These are phyloP conservation scores for Hydrolagus affinis DNA, from an alignment of 2,113 vertebrate species.

Conservation along the genomic window DNA sequence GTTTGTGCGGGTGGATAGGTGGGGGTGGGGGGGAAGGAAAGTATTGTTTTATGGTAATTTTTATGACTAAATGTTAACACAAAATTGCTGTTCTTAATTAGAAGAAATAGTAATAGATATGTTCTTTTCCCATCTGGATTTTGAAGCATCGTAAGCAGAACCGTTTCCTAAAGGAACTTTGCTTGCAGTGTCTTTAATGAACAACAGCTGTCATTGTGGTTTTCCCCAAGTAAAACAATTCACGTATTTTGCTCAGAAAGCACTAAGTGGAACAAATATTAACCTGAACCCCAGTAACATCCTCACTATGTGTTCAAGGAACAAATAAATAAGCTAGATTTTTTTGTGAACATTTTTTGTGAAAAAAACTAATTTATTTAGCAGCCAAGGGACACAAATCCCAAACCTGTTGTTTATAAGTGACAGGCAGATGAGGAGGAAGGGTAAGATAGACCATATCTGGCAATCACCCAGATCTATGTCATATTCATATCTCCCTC, in stretches of 20 bases:
- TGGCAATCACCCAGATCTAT: neutral
- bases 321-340: neutral
- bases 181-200: conserved; percentile 58
- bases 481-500: neutral
- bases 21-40: neutral
- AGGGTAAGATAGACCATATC: neutral
- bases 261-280: conserved; percentile 78
- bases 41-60: conserved; percentile 17
- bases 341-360: neutral
- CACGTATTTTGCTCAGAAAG: conserved; percentile 72
- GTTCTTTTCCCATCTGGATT: conserved; percentile 36
- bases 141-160: conserved; percentile 48
- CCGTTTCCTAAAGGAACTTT: conserved; percentile 52
- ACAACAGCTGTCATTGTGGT: conserved; percentile 68
- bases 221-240: conserved; percentile 65
- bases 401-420: conserved; percentile 9
- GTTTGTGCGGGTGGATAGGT: too few relatives aligned
- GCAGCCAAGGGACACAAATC: neutral
- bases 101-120: conserved; percentile 7
- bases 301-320: neutral
- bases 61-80: conserved; percentile 12
- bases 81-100: conserved; percentile 14
- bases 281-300: conserved; percentile 45
- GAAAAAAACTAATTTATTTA: neutral
- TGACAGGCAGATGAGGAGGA: conserved; percentile 11